Base-by-base conservation (phyloP, 2,113 vertebrate species). In the Psephotus haematonotus region DNA sequence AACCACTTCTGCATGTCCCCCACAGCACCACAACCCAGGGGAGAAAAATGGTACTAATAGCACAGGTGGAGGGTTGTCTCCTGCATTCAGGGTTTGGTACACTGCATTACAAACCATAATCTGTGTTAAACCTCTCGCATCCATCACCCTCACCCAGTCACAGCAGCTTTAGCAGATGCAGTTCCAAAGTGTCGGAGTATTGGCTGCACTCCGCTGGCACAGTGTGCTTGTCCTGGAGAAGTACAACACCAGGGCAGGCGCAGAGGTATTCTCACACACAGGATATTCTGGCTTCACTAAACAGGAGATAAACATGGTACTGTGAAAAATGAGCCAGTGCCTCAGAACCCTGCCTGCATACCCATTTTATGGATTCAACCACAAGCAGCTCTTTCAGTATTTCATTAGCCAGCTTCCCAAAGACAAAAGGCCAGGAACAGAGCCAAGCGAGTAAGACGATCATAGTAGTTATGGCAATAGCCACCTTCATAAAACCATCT, bases 401-500 rank as follows among this genome's bases (percentile, higher is more conserved):
- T 80, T 70, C 53, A 27, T 68, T 49, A 94, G 67, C 50, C 75
- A 90, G 78, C 82, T 82, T 68, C 55, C 52, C 53, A 84, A 88
- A 88, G 60, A 63, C 29, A 86, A 95, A 82, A 67, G 64, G 49
- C 55, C 71, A 76, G 85, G 63, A 92, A 62, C 4, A 87, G 14
- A 47, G 82, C 76, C 80, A 92, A 65, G 78, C 25, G 69, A 93
- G 91, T 25, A 62, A 94, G 72, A 50, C 2, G 25, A 93, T 90
- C 78, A 60, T 3, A 92, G 75, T 3, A 70, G 74, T 92, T 96
- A 95, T 16, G 50, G 70, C 64, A 87, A 91, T 79, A 95, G 81
- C 44, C 27, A 84, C 93, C 71, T 82, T 95, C 92, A 85, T 53
- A 91, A 95, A 95, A 87, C 74, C 63, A 67, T 89, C 80, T 50